Base-by-base conservation (phyloP, 1,140 invertebrate genomes). In the Drosophila cardini region DNA sequence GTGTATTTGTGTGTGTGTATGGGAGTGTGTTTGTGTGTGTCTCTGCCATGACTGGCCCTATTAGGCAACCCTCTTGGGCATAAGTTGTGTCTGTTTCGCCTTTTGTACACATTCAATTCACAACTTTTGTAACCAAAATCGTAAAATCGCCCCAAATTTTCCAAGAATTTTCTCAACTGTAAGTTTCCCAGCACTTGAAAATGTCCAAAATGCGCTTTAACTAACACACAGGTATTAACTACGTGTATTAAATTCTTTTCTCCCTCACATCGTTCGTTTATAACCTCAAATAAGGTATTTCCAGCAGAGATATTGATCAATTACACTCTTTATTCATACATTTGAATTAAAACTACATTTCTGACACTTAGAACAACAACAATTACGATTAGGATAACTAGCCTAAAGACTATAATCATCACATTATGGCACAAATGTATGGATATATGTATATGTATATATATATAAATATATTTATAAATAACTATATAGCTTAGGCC, bases 381-480 rank as follows among this genome's bases (percentile, higher is more conserved):
- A 72, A 83, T 87, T 86, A 86, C 65, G 65, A 68, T 87, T 80
- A 86, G 76, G 79, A 89, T 80, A 79, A 78, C 76, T 86, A 82
- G 55, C 71, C 81, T 89, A 74, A 72, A 36, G 78, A 80, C 84
- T 89, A 87, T 89, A 87, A 87, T 89, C 84, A 90, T 90, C 86
- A 90, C 86, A 90, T 90, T 86, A 90, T 90, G 86, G 86, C 86
- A 90, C 86, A 90, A 90, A 83, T 68, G 63, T 68, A 62, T 55
- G 48, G 36, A 32, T 45, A 48, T 30, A 48, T 36, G 4, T 53
- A 52, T 38, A 9, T 55, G 7, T 32, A 34, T 21, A 46, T 46
- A 60, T 42, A 26, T 45, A 46, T 60, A 34, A 18, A 21, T 43
- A 57, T 69, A 65, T 70, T 26, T 43, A 46, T 53, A 48, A 45